phyloP scores from a whole-genome alignment of 2,113 vertebrate species.

The Proterorhinus semilunaris region DNA sequence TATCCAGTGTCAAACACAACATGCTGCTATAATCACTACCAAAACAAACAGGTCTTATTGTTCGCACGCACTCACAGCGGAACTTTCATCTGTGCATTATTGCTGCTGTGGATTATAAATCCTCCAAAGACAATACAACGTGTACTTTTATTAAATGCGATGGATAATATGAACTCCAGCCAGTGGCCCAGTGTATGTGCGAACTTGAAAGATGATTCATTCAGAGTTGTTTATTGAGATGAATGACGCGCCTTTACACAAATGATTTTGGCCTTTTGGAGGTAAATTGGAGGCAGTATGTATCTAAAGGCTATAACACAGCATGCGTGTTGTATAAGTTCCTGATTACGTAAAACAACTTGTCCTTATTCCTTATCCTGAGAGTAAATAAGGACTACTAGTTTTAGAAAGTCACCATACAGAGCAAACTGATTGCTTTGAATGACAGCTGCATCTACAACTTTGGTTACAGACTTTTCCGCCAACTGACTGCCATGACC shows the following conservation, averaged over 20 bases:
- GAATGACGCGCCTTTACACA: conserved; percentile 29
- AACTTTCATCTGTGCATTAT: conserved; percentile 7
- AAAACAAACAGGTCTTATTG: conserved; percentile 10
- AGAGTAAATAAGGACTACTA: conserved; percentile 42
- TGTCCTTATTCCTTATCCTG: too few species aligned
- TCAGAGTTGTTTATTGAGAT: conserved; percentile 6
- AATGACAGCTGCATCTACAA: conserved; percentile 45
- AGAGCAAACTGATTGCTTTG: conserved; percentile 50
- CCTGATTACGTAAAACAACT: too few species aligned
- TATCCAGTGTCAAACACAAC: conserved; percentile 10
- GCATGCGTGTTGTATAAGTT: too few species aligned
- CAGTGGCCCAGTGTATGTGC: conserved; percentile 7
- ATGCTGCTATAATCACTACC: background rate
- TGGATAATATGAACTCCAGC: conserved; percentile 1
- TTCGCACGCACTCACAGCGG: conserved; percentile 6
- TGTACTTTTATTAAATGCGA: conserved; percentile 1
- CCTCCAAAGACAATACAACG: background rate
- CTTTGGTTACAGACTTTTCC: background rate
- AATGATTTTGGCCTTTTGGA: conserved; percentile 7
- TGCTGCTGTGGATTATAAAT: background rate
- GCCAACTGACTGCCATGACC: conserved; percentile 13
- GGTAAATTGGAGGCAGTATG: conserved; percentile 27
- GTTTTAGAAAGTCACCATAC: conserved; percentile 55
- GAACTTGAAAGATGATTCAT: conserved; percentile 8
- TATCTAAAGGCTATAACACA: conserved; percentile 34